phyloP scores from a whole-genome alignment of 2,113 vertebrate species.

The Catharus fuscescens region DNA sequence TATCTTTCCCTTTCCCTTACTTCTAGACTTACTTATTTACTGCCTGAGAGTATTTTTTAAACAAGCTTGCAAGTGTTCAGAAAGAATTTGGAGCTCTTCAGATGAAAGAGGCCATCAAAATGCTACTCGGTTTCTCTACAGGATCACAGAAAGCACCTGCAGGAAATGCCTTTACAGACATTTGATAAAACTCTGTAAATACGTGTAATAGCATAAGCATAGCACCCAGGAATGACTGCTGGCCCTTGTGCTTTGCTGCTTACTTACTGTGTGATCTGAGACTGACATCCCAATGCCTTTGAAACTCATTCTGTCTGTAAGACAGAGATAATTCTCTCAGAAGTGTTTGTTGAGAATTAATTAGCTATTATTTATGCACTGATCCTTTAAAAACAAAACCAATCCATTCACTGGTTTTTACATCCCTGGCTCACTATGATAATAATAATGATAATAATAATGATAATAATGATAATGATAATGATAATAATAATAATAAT shows the following conservation, averaged over 20 bases:
- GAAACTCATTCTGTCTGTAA: neutral
- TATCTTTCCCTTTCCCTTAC: neutral
- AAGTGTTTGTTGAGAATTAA: neutral
- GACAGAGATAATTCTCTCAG: neutral
- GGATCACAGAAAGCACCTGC: neutral
- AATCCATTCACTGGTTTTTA: neutral
- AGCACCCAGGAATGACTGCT: neutral
- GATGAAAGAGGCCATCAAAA: neutral
- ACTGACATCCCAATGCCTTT: neutral
- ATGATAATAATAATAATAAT: neutral
- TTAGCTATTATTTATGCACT: neutral
- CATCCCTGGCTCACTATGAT: neutral
- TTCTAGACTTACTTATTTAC: neutral
- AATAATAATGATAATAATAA: neutral
- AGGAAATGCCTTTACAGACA: neutral
- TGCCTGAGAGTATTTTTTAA: neutral
- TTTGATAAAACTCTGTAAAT: neutral
- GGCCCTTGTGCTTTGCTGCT: neutral
- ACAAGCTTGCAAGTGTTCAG: neutral
- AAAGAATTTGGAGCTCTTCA: neutral
- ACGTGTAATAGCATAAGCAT: neutral
- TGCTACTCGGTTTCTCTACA: neutral
- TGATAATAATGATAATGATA: neutral
- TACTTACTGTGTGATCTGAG: neutral
- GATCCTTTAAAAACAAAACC: neutral